Percentiles rank a stretch among this genome's conserved stretches.
Conservation (phyloP, 2,888 invertebrate species). For the Oasisia sp. region DNA sequence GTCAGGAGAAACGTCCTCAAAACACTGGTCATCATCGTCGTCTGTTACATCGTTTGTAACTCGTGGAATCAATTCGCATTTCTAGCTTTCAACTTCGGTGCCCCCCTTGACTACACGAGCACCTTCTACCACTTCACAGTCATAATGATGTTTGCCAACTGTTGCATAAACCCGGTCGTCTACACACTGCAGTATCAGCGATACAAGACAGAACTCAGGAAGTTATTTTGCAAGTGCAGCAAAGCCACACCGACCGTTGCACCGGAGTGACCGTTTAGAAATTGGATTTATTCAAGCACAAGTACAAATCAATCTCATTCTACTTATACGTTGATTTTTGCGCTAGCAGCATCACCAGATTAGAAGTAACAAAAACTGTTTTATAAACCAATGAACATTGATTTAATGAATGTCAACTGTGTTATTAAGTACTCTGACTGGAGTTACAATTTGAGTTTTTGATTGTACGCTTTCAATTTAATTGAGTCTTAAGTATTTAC, state of each 20-base stretch:
- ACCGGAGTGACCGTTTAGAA: neutral
- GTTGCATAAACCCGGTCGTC: conserved; percentile 42
- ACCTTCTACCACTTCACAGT: conserved; percentile 40
- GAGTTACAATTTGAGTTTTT: too few relatives aligned
- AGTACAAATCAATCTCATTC: too few relatives aligned
- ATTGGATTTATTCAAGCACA: neutral
- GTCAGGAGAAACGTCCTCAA: conserved; percentile 38
- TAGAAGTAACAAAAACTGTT: too few relatives aligned
- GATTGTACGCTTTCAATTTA: too few relatives aligned
- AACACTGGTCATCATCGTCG: conserved; percentile 35
- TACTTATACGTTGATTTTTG: neutral
- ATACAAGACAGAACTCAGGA: conserved; percentile 33
- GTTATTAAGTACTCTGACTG: too few relatives aligned
- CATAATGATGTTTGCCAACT: conserved; percentile 37
- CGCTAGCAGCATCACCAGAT: neutral
- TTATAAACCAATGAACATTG: too few relatives aligned
- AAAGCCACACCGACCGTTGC: neutral
- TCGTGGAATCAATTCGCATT: conserved; percentile 39
- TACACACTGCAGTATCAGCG: conserved; percentile 37
- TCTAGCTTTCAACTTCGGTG: conserved; percentile 40
- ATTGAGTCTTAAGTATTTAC: too few relatives aligned
- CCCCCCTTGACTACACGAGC: conserved; percentile 22
- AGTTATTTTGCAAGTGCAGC: conserved; percentile 19
- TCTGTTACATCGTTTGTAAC: conserved; percentile 38
- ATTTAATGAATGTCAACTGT: neutral